These are phyloP conservation scores for Motacilla alba DNA, from an alignment of 2,113 vertebrate genomes.

Conservation along the genomic window DNA sequence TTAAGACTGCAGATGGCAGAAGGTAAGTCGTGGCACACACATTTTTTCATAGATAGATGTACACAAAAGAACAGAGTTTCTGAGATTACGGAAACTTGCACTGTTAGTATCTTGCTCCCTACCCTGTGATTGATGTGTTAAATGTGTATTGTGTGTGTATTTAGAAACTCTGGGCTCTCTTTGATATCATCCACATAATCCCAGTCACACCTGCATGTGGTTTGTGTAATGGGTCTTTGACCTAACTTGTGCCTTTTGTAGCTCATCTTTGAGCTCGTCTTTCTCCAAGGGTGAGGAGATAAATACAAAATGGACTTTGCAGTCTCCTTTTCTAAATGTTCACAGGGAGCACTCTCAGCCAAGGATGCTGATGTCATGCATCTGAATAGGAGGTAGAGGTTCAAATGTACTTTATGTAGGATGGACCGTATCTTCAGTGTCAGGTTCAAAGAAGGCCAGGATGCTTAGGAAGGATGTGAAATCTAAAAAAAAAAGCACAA, in stretches of 20 bases:
- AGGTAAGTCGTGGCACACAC: not conserved
- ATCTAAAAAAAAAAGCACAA: not conserved
- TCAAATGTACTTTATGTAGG: not conserved
- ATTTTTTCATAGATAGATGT: accelerated
- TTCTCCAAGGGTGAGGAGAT: not conserved
- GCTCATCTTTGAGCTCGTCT: not conserved
- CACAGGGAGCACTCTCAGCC: not conserved
- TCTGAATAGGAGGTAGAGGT: not conserved
- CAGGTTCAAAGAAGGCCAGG: not conserved
- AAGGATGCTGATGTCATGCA: not conserved
- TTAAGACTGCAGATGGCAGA: not conserved
- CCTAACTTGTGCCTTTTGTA: not conserved
- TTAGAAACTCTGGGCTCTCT: not conserved
- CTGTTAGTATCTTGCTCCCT: not conserved
- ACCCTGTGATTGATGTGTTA: not conserved
- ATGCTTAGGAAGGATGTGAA: not conserved
- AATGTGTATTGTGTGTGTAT: not conserved
- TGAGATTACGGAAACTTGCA: not conserved
- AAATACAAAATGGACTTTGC: not conserved
- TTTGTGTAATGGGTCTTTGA: not conserved
- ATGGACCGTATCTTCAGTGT: not conserved
- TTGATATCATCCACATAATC: not conserved
- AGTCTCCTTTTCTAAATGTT: not conserved
- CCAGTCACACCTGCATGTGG: not conserved
- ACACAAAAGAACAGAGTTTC: not conserved